These are phyloP conservation scores for Antheraea yamamai DNA, from an alignment of 2,888 invertebrate species.

Conservation along the genomic window DNA sequence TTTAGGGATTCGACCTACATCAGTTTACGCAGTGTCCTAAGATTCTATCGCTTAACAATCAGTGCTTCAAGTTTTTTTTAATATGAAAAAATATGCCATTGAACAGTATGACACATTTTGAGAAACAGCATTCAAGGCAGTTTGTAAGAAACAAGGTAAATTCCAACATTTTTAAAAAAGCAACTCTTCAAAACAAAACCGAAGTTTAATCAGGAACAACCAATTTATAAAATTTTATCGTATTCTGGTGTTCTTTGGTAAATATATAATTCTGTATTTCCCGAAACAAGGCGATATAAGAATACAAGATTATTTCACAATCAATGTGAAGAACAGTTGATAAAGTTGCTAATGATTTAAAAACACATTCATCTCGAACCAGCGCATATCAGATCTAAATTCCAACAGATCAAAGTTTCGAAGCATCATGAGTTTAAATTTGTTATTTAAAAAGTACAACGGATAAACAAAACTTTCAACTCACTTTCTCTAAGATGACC, in stretches of 20 bases:
- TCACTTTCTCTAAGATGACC: constrained; percentile 15
- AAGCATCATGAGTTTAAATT: neutral
- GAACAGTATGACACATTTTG: neutral
- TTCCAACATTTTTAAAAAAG: neutral
- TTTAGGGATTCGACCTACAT: no score
- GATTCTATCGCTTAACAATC: no score
- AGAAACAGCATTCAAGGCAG: neutral
- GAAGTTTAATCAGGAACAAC: neutral
- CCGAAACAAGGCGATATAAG: neutral
- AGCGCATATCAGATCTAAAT: neutral
- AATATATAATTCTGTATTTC: neutral
- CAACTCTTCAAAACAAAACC: neutral
- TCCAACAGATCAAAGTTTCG: neutral
- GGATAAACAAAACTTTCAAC: constrained; percentile 1
- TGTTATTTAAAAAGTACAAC: neutral
- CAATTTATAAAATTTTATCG: neutral
- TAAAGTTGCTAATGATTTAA: neutral
- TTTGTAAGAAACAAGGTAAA: neutral
- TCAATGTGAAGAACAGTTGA: neutral
- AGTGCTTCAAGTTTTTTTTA: no score
- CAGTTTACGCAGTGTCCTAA: no score
- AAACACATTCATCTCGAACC: neutral
- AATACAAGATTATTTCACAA: neutral
- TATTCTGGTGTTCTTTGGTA: neutral
- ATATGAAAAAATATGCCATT: no score